Percentiles rank a stretch among this genome's conserved stretches.
These are phyloP conservation scores for Pyralis farinalis DNA, from an alignment of 2,888 invertebrate species.

Conservation along the genomic window DNA sequence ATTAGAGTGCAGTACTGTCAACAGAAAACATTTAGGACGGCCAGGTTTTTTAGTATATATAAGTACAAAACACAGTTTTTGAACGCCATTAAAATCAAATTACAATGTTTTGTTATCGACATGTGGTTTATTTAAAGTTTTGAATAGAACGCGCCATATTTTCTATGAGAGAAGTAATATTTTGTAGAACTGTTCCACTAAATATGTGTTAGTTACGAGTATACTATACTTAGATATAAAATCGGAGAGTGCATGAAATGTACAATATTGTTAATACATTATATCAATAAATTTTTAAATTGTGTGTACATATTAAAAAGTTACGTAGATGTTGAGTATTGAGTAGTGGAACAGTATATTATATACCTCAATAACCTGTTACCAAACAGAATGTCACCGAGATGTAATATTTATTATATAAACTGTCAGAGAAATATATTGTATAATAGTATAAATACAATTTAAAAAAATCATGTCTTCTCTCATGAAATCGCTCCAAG, in stretches of 20 bases:
- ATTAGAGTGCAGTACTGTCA: too few relatives aligned
- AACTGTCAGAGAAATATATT: conserved; percentile 10
- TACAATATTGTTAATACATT: conserved; percentile 22
- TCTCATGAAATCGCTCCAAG: neutral
- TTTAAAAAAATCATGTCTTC: neutral
- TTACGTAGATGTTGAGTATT: conserved; percentile 29
- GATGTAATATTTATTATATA: conserved; percentile 12
- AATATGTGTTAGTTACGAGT: conserved; percentile 10
- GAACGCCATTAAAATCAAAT: neutral
- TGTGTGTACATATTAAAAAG: conserved; percentile 26
- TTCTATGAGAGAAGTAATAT: conserved; percentile 25
- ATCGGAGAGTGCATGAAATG: conserved; percentile 9
- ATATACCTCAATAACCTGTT: conserved; percentile 57
- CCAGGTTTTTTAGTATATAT: too few relatives aligned
- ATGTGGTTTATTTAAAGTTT: conserved; percentile 9
- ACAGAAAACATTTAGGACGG: too few relatives aligned
- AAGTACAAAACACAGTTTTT: neutral
- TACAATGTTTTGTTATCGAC: conserved; percentile 4
- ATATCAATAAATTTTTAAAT: conserved; percentile 13
- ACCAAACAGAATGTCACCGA: conserved; percentile 34
- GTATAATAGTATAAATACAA: neutral
- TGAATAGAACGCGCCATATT: conserved; percentile 16
- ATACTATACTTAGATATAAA: conserved; percentile 3
- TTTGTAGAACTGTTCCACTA: conserved; percentile 35
- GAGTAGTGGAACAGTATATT: conserved; percentile 49